A percentile compares a stretch with the other conserved stretches of the same genome.
Conservation (phyloP, 2,888 invertebrate species). For the Crepidodera aurea region DNA sequence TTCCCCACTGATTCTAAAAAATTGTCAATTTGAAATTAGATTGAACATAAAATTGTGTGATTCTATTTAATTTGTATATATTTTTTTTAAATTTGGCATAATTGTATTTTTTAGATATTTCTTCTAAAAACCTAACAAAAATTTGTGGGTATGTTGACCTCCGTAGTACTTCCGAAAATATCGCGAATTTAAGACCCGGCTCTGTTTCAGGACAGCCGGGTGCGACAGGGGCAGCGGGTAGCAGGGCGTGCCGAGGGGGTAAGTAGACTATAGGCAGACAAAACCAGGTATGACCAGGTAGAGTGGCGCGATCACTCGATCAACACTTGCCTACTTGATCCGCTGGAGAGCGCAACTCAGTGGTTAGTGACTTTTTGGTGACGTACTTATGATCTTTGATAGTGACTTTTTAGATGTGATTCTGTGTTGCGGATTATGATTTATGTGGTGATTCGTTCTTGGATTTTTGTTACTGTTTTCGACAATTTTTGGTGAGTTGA, state of each 20-base stretch:
- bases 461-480: slow-evolving; percentile 15
- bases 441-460: slow-evolving; percentile 11
- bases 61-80: too few species aligned
- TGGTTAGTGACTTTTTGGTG: slow-evolving; percentile 1
- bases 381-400: slow-evolving; percentile 4
- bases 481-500: slow-evolving; percentile 7
- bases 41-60: too few species aligned
- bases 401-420: background rate
- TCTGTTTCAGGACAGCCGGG: slow-evolving; percentile 11
- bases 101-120: too few species aligned
- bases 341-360: slow-evolving; percentile 3
- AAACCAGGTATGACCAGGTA: slow-evolving; percentile 42
- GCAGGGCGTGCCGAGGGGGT: slow-evolving; percentile 29
- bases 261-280: slow-evolving; percentile 33
- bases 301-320: slow-evolving; percentile 37
- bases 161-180: too few species aligned
- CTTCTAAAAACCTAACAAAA: too few species aligned
- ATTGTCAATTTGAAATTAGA: too few species aligned
- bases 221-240: slow-evolving; percentile 18
- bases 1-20: too few species aligned
- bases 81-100: too few species aligned
- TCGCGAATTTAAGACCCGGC: background rate
- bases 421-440: slow-evolving; percentile 6
- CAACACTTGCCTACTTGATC: slow-evolving; percentile 38
- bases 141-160: too few species aligned